Conservation (phyloP, 2,113 vertebrate genomes). For the Ariopsis seemanni region DNA sequence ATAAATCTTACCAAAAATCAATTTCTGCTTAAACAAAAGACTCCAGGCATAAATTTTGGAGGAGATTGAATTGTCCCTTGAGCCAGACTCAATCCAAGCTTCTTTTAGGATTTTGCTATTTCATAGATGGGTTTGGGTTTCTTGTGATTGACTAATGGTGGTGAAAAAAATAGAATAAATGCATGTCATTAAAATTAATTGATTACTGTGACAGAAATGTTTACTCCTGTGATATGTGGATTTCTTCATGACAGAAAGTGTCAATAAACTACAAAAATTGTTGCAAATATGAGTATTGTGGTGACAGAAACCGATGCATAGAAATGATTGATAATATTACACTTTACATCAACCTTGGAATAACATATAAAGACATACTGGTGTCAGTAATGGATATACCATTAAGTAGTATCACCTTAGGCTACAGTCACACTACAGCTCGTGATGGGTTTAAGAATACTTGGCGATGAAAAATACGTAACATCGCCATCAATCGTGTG, state of each 20-base stretch:
- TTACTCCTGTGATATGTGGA: neutral
- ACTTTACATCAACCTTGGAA: neutral
- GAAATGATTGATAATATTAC: neutral
- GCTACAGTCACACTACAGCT: no score
- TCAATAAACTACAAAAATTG: neutral
- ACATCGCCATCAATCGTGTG: no score
- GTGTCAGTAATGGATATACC: neutral
- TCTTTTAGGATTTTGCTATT: neutral
- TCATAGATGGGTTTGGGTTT: neutral
- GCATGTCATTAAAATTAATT: neutral
- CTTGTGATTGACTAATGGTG: neutral
- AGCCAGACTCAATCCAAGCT: neutral
- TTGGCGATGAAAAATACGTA: no score
- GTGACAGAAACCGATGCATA: no score
- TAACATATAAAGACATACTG: neutral
- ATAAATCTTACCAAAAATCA: neutral
- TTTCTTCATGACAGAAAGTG: neutral
- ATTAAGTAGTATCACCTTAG: neutral
- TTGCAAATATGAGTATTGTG: no score
- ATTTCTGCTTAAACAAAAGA: constrained; percentile 12
- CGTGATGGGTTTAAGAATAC: no score
- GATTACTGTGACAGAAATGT: neutral
- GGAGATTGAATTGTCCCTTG: neutral
- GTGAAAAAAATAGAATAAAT: neutral
- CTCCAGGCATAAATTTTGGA: neutral